Evolutionary conservation across 2,113 vertebrate species (phyloP).

Genomic region (Anoura caudifer): DNA sequence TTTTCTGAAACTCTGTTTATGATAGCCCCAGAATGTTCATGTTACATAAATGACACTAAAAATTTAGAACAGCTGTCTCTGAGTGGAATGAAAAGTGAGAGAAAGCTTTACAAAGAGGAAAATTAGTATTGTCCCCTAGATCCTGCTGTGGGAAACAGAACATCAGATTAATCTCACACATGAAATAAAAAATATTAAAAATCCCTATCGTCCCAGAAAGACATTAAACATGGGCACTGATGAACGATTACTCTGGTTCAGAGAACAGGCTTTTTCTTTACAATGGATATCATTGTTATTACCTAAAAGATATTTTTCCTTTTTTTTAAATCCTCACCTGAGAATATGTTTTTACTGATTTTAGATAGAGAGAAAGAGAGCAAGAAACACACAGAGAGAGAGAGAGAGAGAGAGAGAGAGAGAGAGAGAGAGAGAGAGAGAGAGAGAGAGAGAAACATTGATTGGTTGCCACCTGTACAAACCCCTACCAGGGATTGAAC

Average conservation of each 20-base stretch:
- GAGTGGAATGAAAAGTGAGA: slow-evolving; percentile 17
- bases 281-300: neutral
- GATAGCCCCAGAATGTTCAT: neutral
- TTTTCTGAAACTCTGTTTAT: slow-evolving; percentile 26
- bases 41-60: neutral
- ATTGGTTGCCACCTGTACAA: neutral
- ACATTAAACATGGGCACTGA: neutral
- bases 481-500: neutral
- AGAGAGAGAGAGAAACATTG: neutral
- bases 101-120: slow-evolving; percentile 59
- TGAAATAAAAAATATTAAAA: slow-evolving; percentile 61
- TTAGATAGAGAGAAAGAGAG: neutral
- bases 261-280: neutral
- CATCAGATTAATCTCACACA: slow-evolving; percentile 62
- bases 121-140: slow-evolving; percentile 58
- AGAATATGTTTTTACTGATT: neutral
- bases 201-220: neutral
- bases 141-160: slow-evolving; percentile 45
- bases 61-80: slow-evolving; percentile 38
- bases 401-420: neutral
- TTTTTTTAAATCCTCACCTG: neutral
- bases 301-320: neutral
- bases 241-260: slow-evolving; percentile 3
- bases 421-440: neutral
- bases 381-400: neutral